Conservation (phyloP, 2,888 invertebrate genomes). For the Dicycla oo region DNA sequence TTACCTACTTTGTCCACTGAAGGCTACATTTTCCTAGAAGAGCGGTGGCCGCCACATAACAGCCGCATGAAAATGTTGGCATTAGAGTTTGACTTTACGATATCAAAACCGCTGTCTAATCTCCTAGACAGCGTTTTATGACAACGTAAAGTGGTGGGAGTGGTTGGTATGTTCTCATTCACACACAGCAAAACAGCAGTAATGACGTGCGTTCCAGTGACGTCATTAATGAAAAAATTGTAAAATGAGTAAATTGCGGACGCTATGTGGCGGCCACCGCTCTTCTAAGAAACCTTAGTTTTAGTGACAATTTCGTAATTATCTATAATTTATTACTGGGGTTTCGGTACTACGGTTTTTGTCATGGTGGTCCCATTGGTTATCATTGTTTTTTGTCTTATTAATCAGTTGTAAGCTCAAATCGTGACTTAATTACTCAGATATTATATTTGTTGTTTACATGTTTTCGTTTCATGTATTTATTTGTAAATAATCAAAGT, state of each 20-base stretch:
- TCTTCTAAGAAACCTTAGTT: not conserved
- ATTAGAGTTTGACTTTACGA: not conserved
- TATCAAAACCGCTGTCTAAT: too few species aligned
- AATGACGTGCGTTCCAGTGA: too few species aligned
- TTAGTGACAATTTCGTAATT: conserved; percentile 5
- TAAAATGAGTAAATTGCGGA: not conserved
- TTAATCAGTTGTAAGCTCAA: conserved; percentile 4
- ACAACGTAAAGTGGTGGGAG: too few species aligned
- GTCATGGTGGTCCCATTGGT: not conserved
- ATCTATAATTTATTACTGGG: conserved; percentile 6
- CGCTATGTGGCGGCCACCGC: not conserved
- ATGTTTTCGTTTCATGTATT: conserved; percentile 16
- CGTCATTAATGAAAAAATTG: too few species aligned
- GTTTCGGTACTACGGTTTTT: not conserved
- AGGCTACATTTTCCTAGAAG: not conserved
- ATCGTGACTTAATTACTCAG: not conserved
- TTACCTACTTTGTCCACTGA: too few species aligned
- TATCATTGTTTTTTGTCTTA: not conserved
- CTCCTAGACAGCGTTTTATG: too few species aligned
- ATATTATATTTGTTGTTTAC: not conserved
- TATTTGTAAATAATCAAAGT: conserved; percentile 38
- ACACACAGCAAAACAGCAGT: too few species aligned
- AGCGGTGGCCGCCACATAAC: too few species aligned
- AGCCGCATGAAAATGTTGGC: not conserved
- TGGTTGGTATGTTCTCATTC: too few species aligned